Conservation (phyloP, 2,113 vertebrate species). For the Pandion haliaetus region DNA sequence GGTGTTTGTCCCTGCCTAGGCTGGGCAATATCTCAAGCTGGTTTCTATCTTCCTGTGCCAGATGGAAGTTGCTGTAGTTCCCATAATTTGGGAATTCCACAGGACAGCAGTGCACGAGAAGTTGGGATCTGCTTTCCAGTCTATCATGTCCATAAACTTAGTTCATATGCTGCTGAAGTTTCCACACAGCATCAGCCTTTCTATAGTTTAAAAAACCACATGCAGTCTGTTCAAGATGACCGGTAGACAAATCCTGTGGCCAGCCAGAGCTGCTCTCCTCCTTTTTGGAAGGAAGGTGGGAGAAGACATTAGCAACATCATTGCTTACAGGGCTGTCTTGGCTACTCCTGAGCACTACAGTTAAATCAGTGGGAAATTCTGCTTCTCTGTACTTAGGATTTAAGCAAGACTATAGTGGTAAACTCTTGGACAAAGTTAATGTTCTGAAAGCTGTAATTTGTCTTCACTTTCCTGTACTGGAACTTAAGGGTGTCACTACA, state of each 20-base stretch:
- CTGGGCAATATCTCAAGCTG: background rate
- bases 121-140: background rate
- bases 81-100: background rate
- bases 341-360: background rate
- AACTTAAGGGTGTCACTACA: background rate
- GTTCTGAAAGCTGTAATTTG: background rate
- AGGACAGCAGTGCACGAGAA: background rate
- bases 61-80: background rate
- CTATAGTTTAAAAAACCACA: accelerated
- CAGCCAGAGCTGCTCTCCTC: background rate
- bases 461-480: background rate
- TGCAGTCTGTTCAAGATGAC: background rate
- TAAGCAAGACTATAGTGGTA: background rate
- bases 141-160: background rate
- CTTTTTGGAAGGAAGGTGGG: background rate
- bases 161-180: background rate
- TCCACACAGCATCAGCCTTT: background rate
- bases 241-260: background rate
- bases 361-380: background rate
- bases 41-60: background rate
- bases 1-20: background rate
- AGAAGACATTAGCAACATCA: background rate
- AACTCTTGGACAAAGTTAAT: background rate
- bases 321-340: background rate
- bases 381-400: background rate